Percentiles rank a stretch among this genome's conserved stretches.
Evolutionary conservation across 1,140 invertebrate species (phyloP).

Genomic region (Oncopodura yosiiana): DNA sequence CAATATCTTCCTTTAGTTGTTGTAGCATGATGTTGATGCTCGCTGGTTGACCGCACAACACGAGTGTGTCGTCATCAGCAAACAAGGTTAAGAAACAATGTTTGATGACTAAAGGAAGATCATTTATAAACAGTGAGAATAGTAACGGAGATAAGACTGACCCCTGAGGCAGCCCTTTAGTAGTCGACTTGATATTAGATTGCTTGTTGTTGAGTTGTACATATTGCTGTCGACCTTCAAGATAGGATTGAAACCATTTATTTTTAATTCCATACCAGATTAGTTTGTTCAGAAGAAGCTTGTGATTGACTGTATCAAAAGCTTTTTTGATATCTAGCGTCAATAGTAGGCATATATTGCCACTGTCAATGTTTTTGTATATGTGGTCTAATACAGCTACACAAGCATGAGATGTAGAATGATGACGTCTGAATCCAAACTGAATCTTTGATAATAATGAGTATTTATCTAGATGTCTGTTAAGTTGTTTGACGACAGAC

Average conservation of each 20-base stretch:
- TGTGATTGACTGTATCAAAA: conserved; percentile 40
- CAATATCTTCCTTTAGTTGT: neutral
- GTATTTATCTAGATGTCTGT: neutral
- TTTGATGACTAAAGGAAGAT: conserved; percentile 4
- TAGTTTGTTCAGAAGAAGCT: conserved; percentile 39
- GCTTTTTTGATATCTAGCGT: conserved; percentile 41
- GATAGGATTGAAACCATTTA: neutral
- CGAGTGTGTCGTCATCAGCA: conserved; percentile 26
- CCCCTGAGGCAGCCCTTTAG: conserved; percentile 14
- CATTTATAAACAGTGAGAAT: conserved; percentile 19
- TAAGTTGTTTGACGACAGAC: conserved; percentile 6
- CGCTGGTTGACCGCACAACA: neutral
- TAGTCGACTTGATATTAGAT: too few relatives aligned
- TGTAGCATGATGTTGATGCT: neutral
- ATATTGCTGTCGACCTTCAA: neutral
- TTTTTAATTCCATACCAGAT: conserved; percentile 8
- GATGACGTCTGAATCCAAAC: conserved; percentile 39
- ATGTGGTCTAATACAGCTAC: conserved; percentile 38
- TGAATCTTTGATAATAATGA: conserved; percentile 30
- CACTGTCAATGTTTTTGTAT: conserved; percentile 36
- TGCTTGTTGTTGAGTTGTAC: neutral
- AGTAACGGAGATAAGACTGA: conserved; percentile 17
- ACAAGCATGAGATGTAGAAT: conserved; percentile 39
- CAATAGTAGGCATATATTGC: conserved; percentile 34
- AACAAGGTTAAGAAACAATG: neutral